Percentiles rank a stretch among this genome's conserved stretches.
Conservation (phyloP, 2,113 vertebrate species). For the Polyodon spathula region DNA sequence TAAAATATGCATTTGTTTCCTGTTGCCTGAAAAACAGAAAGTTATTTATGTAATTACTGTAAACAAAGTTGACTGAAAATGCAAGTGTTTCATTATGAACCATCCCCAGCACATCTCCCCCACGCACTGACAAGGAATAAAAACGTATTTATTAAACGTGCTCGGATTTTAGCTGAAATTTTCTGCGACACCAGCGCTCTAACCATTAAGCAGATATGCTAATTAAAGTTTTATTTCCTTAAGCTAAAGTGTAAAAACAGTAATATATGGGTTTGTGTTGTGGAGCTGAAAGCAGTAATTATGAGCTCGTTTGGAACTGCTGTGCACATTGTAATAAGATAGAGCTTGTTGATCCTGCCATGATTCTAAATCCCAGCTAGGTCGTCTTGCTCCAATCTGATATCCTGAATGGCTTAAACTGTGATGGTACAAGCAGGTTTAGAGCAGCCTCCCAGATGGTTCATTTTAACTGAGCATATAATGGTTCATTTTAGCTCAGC, state of each 20-base stretch:
- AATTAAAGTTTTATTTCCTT: slow-evolving; percentile 43
- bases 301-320: slow-evolving; percentile 47
- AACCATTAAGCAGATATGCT: slow-evolving; percentile 42
- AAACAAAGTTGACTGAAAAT: slow-evolving; percentile 39
- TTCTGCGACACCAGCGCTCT: slow-evolving; percentile 30
- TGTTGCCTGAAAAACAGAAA: slow-evolving; percentile 28
- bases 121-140: slow-evolving; percentile 38
- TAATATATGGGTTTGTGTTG: slow-evolving; percentile 50
- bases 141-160: slow-evolving; percentile 52
- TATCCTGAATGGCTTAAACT: slow-evolving; percentile 41
- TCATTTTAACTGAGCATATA: too few relatives aligned
- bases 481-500: too few relatives aligned
- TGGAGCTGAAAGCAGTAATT: slow-evolving; percentile 45
- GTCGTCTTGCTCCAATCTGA: slow-evolving; percentile 40
- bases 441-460: slow-evolving; percentile 42
- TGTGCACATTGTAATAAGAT: slow-evolving; percentile 51
- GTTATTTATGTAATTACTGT: slow-evolving; percentile 52
- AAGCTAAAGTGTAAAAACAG: slow-evolving; percentile 28
- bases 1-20: slow-evolving; percentile 42
- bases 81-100: slow-evolving; percentile 26
- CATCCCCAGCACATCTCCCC: slow-evolving; percentile 41
- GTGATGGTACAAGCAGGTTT: slow-evolving; percentile 39
- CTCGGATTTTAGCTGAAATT: slow-evolving; percentile 36
- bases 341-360: slow-evolving; percentile 46
- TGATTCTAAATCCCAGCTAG: slow-evolving; percentile 49